Base-by-base conservation (phyloP, 2,797 vertebrate species). In the Luscinia luscinia region DNA sequence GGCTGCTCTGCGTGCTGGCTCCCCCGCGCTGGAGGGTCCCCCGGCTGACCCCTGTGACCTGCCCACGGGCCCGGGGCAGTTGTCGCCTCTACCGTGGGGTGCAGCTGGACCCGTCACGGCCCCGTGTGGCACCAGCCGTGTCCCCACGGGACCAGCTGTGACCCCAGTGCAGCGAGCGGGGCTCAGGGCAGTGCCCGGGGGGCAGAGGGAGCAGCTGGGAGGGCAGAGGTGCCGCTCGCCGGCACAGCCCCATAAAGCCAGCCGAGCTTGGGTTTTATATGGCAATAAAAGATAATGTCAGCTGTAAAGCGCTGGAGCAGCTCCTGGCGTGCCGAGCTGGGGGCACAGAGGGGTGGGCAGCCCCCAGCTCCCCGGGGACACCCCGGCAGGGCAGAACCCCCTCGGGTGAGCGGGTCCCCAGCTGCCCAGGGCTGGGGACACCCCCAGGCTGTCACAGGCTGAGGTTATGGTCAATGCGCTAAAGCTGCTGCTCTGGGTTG, bases 241-340 rank as follows among this genome's bases (percentile, higher is more conserved):
- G 7, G 84, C 67, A 3, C 92, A 90, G 94, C 69, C 73, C 96
- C 85, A 63, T 93, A 89, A 97, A 97, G 91, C 80, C 93, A 74
- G 67, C 8, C 20, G 93, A 96, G 96, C 95, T 84, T 76, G 2
- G 28, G 15, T 55, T 96, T 96, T 95, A 96, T 94, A 21, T 3
- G 78, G 78, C 95, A 79, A 91, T 96, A 94, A 96, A 96, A 95
- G 90, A 89, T 94, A 92, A 97, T 90, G 95, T 72, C 76, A 66
- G 94, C 92, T 38, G 78, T 94, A 95, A 97, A 96, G 80, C 7
- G n/a, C 3, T 11, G 49, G 76, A 91, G 91, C 72, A 19, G 87
- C 90, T 40, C 95, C 87, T 32, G 32, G 72, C 2, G 34, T 32
- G 89, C 63, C 0, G 22, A 49, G 58, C 34, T 1, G 79, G 36